These are phyloP conservation scores for Xiphophorus birchmanni DNA, from an alignment of 2,797 vertebrate species.

Conservation along the genomic window DNA sequence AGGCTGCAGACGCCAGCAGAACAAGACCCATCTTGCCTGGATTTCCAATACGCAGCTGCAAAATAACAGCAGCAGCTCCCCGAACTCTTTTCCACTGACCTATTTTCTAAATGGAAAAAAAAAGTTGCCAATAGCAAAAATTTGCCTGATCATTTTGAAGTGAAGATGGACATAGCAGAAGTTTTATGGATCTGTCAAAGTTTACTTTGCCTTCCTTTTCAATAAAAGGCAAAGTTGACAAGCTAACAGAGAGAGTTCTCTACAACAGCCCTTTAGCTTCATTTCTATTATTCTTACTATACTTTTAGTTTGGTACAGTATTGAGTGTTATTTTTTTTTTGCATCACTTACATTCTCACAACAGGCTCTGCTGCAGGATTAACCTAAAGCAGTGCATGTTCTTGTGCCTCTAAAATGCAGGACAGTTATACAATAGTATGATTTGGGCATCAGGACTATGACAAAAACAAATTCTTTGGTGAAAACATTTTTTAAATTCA, in stretches of 20 bases:
- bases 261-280: background rate
- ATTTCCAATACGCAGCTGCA: constrained; percentile 78
- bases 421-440: background rate
- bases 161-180: background rate
- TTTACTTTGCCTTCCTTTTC: background rate
- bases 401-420: background rate
- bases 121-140: constrained; percentile 38
- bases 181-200: background rate
- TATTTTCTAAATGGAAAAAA: constrained; percentile 75
- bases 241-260: background rate
- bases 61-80: constrained; percentile 76
- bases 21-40: constrained; percentile 74
- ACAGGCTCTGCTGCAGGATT: background rate
- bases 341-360: background rate
- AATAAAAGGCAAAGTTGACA: background rate
- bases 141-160: constrained; percentile 18
- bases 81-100: constrained; percentile 82
- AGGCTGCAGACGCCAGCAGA: constrained; percentile 76
- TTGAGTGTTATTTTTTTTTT: no score
- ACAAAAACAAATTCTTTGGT: background rate
- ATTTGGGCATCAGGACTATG: background rate
- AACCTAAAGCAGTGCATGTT: background rate
- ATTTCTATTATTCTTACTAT: background rate
- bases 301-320: no score
- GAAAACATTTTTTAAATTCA: background rate